These are phyloP conservation scores for Piscicola geometra DNA, from an alignment of 2,888 invertebrate genomes.

Conservation along the genomic window DNA sequence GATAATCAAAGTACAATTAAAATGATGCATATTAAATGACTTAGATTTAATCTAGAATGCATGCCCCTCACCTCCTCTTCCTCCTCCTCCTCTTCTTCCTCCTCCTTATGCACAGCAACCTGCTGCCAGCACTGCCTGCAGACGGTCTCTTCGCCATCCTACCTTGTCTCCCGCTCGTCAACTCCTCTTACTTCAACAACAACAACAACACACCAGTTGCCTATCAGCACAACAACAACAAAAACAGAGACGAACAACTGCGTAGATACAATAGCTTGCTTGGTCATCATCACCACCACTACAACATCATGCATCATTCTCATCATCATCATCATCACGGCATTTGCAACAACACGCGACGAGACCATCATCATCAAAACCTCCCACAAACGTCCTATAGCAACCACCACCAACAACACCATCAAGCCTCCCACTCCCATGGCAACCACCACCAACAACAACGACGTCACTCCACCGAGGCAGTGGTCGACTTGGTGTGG, in stretches of 20 bases:
- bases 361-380: too few relatives aligned
- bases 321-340: not conserved
- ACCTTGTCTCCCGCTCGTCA: not conserved
- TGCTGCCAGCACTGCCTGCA: not conserved
- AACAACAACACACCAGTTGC: not conserved
- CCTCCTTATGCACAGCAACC: not conserved
- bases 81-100: not conserved
- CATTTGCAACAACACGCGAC: not conserved
- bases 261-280: too few relatives aligned
- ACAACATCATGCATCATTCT: too few relatives aligned
- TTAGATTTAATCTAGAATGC: not conserved
- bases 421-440: not conserved
- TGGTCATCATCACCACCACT: too few relatives aligned
- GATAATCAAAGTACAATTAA: too few relatives aligned
- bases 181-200: slow-evolving; percentile 2
- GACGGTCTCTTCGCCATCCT: not conserved
- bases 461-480: not conserved
- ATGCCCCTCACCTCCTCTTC: too few relatives aligned
- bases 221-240: not conserved
- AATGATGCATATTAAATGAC: too few relatives aligned
- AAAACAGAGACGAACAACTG: not conserved
- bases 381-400: too few relatives aligned
- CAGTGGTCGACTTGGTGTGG: not conserved
- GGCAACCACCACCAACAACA: not conserved
- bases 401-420: not conserved